Base-by-base conservation (phyloP, 2,888 invertebrate genomes). In the Oscheius sp. region DNA sequence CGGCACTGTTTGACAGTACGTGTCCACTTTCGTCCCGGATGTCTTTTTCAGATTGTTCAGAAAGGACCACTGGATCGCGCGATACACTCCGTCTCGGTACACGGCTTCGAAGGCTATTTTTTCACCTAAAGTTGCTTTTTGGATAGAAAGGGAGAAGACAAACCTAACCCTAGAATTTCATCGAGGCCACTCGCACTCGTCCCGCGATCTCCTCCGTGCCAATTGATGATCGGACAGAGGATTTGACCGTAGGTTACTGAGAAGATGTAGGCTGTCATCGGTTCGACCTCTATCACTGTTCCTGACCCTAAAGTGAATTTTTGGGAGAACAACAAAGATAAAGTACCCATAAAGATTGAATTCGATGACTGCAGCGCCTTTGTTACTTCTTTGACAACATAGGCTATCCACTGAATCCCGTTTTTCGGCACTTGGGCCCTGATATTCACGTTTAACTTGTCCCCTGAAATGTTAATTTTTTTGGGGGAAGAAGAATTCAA, bases 171-270 rank as follows among this genome's bases (percentile, higher is more conserved):
- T 9, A 65, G 29, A 29, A 65, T 65, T n/a, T 65, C 65, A 29
- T 65, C 50, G 3, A 65, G 33, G 11, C 50, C 48, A 48, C 11
- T 32, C 7, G 65, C 65, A 13, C 48, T 33, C 9, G 48, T 50
- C 9, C 65, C 65, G 32, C 42, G 29, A 65, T 65, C 65, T 32
- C 65, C 65, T 48, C 65, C 65, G 9, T 21, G 21, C 65, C 65
- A 65, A 4, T 48, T 65, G 9, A 65, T 29, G 21, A 65, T 50
- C 11, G 65, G 65, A 48, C 65, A 65, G 10, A 48, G 7, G 10
- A 65, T 50, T 29, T 11, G 42, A 1, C 50, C 33, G 33, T 50
- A 21, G 0, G 9, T 13, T 9, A 50, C 10, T 11, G 50, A 65
- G n/a, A 50, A 13, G 11, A 65, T 29, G 29, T 32, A 11, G 48